Evolutionary conservation across 1,140 invertebrate genomes (phyloP), one percentile per base, ranked within the genome.

Genomic region (Archivesica marissinica): DNA sequence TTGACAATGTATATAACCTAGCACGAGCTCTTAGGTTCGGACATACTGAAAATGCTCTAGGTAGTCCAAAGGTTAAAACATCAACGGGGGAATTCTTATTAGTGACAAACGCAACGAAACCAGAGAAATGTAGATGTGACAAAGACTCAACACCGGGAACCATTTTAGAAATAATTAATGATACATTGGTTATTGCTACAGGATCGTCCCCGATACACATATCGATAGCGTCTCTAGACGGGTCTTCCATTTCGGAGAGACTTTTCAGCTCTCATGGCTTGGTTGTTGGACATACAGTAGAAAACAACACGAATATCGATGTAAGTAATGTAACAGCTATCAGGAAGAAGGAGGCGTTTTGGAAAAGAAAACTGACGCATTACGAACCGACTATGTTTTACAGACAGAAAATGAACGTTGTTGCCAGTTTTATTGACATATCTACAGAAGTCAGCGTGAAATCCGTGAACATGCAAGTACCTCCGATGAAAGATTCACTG

Each of bases 301-400:
- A 44, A 20, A 52, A 25, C 4, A 41, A 35, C 17, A 50, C 83
- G 9, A 44, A 68, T 33, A 61, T 81, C 17, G 78, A 90, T 38
- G 50, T 70, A 2, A 33, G 68, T 39, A 20, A 47, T 25, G 44
- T 90, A 7, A 33, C 52, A n/a, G n/a, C 30, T 6, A 50, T 90
- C n/a, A 80, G 83, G 20, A 89, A 89, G 38, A 86, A 74, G 52
- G 89, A 90, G 79, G 9, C 47, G 7, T 90, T 90, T 68, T 90
- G 89, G 89, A 84, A 74, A 74, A 52, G 54, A 7, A 82, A 79
- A 54, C 35, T 90, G 64, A 33, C 44, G 9, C 25, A 30, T 0
- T 90, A 90, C 84, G 88, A 90, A 39, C 88, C 89, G 13, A 89
- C 88, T 20, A 85, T 82, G 30, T 90, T 90, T 50, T 87, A 87